These are phyloP conservation scores for Astur gentilis DNA, from an alignment of 2,113 vertebrate genomes.

Conservation along the genomic window DNA sequence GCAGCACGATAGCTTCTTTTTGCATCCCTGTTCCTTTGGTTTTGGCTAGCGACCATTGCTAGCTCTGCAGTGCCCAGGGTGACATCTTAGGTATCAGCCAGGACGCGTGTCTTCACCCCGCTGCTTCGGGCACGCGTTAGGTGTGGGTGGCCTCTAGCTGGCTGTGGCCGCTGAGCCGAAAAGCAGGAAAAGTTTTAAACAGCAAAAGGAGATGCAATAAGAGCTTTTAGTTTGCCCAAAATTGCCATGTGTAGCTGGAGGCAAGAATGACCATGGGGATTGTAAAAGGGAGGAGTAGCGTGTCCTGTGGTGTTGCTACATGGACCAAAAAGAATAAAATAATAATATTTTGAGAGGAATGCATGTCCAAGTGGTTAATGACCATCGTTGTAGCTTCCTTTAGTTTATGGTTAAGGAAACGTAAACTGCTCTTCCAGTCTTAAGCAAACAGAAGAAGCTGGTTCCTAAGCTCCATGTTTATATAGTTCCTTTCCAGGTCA, in stretches of 20 bases:
- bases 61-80: neutral
- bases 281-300: neutral
- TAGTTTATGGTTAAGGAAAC: neutral
- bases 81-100: neutral
- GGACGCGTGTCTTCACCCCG: neutral
- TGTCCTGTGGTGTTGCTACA: neutral
- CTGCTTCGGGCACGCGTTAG: fast-evolving
- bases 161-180: fast-evolving
- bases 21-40: neutral
- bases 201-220: neutral
- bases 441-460: neutral
- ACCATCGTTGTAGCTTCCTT: neutral
- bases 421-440: neutral
- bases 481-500: neutral
- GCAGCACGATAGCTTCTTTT: neutral
- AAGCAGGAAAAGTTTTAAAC: neutral
- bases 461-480: neutral
- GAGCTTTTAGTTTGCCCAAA: neutral
- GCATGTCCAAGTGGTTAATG: neutral
- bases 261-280: neutral
- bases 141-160: neutral
- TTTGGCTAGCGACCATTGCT: neutral
- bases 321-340: neutral
- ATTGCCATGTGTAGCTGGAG: neutral
- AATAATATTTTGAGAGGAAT: neutral